A percentile compares a stretch with the other conserved stretches of the same genome.
Conservation (phyloP, 2,888 invertebrate species). For the Eilema caniola region DNA sequence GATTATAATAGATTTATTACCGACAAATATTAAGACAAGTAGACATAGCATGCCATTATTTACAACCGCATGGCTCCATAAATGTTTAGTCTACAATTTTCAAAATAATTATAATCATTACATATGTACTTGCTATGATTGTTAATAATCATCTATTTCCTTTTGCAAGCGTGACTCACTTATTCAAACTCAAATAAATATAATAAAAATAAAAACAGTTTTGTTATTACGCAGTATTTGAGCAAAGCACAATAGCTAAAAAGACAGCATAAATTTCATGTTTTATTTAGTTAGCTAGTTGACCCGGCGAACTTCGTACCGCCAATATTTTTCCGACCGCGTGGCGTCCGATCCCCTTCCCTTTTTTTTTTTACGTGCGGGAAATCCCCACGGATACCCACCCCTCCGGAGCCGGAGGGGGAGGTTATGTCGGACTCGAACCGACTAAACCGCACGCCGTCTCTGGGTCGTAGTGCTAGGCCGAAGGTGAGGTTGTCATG, state of each 20-base stretch:
- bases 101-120: constrained; percentile 6
- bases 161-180: background rate
- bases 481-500: too few relatives aligned
- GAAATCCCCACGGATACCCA: too few relatives aligned
- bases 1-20: background rate
- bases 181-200: background rate
- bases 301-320: too few relatives aligned
- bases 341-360: too few relatives aligned
- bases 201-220: background rate
- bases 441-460: too few relatives aligned
- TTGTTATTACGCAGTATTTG: background rate
- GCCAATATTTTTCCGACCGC: too few relatives aligned
- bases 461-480: too few relatives aligned
- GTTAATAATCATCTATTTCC: background rate
- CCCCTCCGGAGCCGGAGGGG: too few relatives aligned
- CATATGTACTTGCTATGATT: background rate
- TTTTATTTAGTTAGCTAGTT: too few relatives aligned
- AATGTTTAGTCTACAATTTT: background rate
- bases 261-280: background rate
- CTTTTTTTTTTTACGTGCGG: too few relatives aligned
- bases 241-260: background rate
- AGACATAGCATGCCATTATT: background rate
- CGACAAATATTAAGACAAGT: background rate
- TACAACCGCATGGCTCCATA: background rate
- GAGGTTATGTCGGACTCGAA: too few relatives aligned